phyloP scores from a whole-genome alignment of 2,797 vertebrate genomes.

The Enteromius treurensis region DNA sequence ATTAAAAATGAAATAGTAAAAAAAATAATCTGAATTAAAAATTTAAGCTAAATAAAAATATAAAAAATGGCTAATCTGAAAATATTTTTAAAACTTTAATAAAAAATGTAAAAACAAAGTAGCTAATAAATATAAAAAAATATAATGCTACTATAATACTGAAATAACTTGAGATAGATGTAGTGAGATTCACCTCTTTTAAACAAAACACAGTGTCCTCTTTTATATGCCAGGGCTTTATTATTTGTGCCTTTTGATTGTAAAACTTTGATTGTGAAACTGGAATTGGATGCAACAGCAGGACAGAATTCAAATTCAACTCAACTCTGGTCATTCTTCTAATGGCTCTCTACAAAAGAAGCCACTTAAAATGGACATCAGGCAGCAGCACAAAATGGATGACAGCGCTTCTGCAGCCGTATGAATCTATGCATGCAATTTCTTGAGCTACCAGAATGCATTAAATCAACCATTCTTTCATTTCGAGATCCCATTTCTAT shows the following conservation, averaged over 20 bases:
- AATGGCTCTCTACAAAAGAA: slow-evolving; percentile 47
- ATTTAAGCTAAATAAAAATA: background rate
- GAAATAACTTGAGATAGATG: background rate
- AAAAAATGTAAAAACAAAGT: too few relatives aligned
- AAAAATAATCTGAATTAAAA: background rate
- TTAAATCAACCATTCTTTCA: slow-evolving; percentile 36
- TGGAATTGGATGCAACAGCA: background rate
- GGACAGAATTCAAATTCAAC: background rate
- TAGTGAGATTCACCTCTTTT: background rate
- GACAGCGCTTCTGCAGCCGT: slow-evolving; percentile 19
- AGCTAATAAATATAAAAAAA: background rate
- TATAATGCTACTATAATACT: background rate
- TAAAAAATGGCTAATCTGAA: background rate
- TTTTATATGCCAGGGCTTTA: background rate
- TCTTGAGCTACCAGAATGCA: slow-evolving; percentile 34
- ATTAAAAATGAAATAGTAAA: background rate
- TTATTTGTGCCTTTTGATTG: background rate
- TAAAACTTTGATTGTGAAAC: background rate
- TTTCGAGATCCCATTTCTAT: slow-evolving; percentile 25
- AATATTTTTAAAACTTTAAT: too few relatives aligned
- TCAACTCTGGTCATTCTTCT: slow-evolving; percentile 36
- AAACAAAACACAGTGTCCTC: background rate
- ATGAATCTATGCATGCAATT: slow-evolving; percentile 46
- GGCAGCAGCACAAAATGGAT: slow-evolving; percentile 41
- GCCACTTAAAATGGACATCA: slow-evolving; percentile 43